A percentile compares a stretch with the other conserved stretches of the same genome.
phyloP scores from a whole-genome alignment of 2,113 vertebrate species.

The Hemiscyllium ocellatum region DNA sequence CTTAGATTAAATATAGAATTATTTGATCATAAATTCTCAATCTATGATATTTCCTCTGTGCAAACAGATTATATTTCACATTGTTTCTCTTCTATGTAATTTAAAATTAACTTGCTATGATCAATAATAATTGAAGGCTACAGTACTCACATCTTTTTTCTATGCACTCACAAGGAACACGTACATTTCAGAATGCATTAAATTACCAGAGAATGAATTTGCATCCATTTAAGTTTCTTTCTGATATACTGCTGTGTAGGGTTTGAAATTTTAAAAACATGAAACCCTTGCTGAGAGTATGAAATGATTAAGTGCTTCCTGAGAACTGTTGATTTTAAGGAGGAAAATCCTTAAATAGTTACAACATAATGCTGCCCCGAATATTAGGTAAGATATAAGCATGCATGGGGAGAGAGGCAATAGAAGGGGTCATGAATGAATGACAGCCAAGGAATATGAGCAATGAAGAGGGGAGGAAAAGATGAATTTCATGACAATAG shows the following conservation, averaged over 20 bases:
- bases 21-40: neutral
- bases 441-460: neutral
- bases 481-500: neutral
- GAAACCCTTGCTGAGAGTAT: neutral
- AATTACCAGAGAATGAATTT: neutral
- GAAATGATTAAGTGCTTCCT: neutral
- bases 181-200: neutral
- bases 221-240: neutral
- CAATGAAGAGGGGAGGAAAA: neutral
- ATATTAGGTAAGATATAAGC: neutral
- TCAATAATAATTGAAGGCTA: slow-evolving; percentile 9
- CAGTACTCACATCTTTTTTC: neutral
- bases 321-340: neutral
- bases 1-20: neutral
- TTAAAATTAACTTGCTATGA: neutral
- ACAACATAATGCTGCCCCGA: neutral
- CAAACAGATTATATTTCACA: neutral
- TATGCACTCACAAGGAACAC: neutral
- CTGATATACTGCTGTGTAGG: neutral
- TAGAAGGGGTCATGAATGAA: neutral
- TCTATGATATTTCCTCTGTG: neutral
- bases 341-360: neutral
- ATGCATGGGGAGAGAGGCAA: neutral
- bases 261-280: neutral
- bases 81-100: neutral